Conservation (phyloP, 2,113 vertebrate genomes). For the Gymnogyps californianus region DNA sequence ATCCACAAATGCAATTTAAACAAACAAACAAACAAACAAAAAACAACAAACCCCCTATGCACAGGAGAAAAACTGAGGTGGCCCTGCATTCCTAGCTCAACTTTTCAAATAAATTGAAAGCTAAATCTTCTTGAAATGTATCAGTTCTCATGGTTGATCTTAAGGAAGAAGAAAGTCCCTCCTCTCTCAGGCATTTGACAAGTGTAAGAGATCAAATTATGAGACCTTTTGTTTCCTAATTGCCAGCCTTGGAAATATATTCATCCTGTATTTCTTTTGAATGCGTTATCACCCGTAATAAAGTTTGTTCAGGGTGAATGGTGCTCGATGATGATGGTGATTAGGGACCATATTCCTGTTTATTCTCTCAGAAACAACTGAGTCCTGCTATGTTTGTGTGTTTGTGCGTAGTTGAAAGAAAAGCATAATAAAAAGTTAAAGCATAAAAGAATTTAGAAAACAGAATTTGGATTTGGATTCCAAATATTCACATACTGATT, state of each 20-base stretch:
- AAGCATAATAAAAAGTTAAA: neutral
- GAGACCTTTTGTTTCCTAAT: neutral
- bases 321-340: neutral
- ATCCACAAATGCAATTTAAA: neutral
- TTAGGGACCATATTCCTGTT: neutral
- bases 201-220: neutral
- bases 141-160: neutral
- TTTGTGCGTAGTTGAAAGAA: neutral
- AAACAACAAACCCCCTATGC: fast-evolving
- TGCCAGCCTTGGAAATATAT: neutral
- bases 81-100: neutral
- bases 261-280: neutral
- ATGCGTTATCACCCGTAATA: neutral
- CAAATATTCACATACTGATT: neutral
- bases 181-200: neutral
- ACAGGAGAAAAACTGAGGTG: neutral
- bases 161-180: neutral
- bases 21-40: neutral
- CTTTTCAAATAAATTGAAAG: neutral
- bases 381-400: neutral
- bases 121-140: neutral
- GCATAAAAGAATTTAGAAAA: neutral
- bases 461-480: neutral
- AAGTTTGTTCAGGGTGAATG: neutral
- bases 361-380: neutral